phyloP scores from a whole-genome alignment of 2,888 invertebrate genomes.

The Glaucopsyche alexis region DNA sequence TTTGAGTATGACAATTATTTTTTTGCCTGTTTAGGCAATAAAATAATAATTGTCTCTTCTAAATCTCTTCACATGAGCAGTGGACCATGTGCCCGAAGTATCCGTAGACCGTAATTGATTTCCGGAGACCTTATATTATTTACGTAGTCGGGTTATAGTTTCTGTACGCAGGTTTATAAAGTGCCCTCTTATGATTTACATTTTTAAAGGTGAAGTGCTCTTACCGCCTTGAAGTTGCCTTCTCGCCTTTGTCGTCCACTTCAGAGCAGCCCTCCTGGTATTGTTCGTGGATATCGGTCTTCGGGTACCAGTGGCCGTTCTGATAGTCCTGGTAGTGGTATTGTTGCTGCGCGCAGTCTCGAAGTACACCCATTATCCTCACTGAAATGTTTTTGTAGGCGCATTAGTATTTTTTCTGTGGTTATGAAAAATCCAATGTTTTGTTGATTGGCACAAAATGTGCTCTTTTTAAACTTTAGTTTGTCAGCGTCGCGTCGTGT shows the following conservation, averaged over 20 bases:
- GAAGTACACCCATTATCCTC: constrained; percentile 78
- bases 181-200: background rate
- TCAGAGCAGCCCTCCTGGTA: constrained; percentile 85
- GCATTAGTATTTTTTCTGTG: background rate
- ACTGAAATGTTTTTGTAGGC: constrained; percentile 63
- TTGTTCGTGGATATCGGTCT: constrained; percentile 83
- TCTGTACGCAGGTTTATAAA: no score
- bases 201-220: background rate
- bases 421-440: background rate
- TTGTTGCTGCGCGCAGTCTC: constrained; percentile 88
- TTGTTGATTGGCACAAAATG: no score
- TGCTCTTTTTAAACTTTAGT: no score
- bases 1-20: no score
- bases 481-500: no score
- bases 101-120: no score
- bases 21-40: no score
- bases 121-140: no score
- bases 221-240: constrained; percentile 79
- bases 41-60: no score
- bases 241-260: constrained; percentile 82
- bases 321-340: constrained; percentile 82
- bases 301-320: constrained; percentile 82
- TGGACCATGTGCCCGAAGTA: no score
- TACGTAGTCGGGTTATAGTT: no score
- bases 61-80: no score